A percentile compares a stretch with the other conserved stretches of the same genome.
phyloP scores from a whole-genome alignment of 2,888 invertebrate species.

The Harmothoe impar region DNA sequence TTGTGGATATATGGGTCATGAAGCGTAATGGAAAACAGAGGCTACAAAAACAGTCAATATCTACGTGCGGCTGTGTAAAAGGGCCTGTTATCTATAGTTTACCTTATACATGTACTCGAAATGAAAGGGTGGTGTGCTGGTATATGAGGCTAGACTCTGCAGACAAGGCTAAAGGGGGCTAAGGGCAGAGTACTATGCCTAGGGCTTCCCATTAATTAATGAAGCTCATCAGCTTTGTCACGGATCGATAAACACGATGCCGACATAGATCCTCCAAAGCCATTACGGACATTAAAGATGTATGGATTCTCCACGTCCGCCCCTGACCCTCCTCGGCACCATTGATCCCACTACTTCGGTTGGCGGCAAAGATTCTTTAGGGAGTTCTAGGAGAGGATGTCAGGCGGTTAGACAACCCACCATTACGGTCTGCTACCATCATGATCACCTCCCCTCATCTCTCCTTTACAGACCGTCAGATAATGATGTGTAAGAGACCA shows the following conservation, averaged over 20 bases:
- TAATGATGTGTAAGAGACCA: too few species aligned
- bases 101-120: too few species aligned
- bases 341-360: not conserved
- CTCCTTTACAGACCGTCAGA: too few species aligned
- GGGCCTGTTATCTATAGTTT: too few species aligned
- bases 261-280: conserved; percentile 15
- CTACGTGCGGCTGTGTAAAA: too few species aligned
- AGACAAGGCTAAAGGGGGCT: too few species aligned
- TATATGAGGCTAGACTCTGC: too few species aligned
- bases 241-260: conserved; percentile 38
- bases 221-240: conserved; percentile 37
- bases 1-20: too few species aligned
- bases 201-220: conserved; percentile 29
- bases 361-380: not conserved
- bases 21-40: too few species aligned
- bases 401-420: not conserved
- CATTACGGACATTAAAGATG: conserved; percentile 15
- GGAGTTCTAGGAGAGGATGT: not conserved
- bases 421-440: not conserved
- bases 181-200: not conserved
- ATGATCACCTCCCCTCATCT: not conserved
- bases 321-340: not conserved
- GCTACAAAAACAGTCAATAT: too few species aligned
- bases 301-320: not conserved
- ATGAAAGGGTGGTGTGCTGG: too few species aligned